Conservation (phyloP, 2,113 vertebrate species). For the Scomber japonicus region DNA sequence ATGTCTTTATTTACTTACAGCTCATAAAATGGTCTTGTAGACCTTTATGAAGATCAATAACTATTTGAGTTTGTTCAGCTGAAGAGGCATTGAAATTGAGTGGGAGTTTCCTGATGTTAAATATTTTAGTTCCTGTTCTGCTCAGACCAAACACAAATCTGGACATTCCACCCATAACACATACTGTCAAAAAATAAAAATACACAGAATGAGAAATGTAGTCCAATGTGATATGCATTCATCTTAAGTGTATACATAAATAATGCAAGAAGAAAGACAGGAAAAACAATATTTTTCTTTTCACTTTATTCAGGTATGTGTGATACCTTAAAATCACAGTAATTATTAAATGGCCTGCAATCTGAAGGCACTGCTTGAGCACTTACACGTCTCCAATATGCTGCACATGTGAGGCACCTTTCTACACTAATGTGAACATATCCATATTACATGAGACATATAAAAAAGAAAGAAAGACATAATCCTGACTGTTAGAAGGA, state of each 20-base stretch:
- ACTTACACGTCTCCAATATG: conserved; percentile 10
- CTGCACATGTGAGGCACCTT: conserved; percentile 26
- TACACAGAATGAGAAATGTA: neutral
- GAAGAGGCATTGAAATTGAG: conserved; percentile 23
- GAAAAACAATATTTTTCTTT: neutral
- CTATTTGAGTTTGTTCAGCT: conserved; percentile 30
- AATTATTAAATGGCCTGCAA: conserved; percentile 20
- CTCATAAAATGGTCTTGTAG: neutral
- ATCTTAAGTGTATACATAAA: neutral
- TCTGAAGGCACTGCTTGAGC: conserved; percentile 53
- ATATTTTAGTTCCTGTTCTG: conserved; percentile 60
- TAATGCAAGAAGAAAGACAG: conserved; percentile 9
- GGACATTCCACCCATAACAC: conserved; percentile 9
- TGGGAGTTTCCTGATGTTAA: conserved; percentile 72
- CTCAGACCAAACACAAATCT: conserved; percentile 32
- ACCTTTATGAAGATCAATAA: conserved; percentile 12
- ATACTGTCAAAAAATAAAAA: neutral
- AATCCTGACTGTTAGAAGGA: conserved; percentile 10
- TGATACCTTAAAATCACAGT: conserved; percentile 54
- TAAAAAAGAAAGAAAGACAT: conserved; percentile 55
- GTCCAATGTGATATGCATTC: conserved; percentile 8
- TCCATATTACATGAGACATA: conserved; percentile 27
- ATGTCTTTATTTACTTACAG: neutral
- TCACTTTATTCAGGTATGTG: conserved; percentile 50
- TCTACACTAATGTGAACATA: conserved; percentile 23